Base-by-base conservation (phyloP, 2,888 invertebrate genomes). In the Rhorus exstirpatorius region DNA sequence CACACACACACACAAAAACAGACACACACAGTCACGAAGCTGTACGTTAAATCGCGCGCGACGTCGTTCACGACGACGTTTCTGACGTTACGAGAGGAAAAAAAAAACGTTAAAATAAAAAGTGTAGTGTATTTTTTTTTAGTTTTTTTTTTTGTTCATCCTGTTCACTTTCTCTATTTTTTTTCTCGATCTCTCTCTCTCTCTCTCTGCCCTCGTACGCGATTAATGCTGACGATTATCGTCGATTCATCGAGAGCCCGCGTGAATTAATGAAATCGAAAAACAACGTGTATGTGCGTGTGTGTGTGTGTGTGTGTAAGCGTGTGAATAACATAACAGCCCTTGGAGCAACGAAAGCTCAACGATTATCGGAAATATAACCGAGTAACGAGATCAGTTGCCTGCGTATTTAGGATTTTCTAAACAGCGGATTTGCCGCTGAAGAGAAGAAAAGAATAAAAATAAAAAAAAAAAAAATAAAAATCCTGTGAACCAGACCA, bases 11-110 rank as follows among this genome's bases (percentile, higher is more conserved):
- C n/a, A n/a, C n/a, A n/a, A n/a, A n/a, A n/a, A n/a, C n/a, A n/a
- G n/a, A n/a, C n/a, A n/a, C n/a, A n/a, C n/a, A n/a, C n/a, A n/a
- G n/a, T n/a, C 4, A 21, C n/a, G 10, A 3, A 17, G 26, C n/a
- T 31, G 41, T 44, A 17, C 41, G 58, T 71, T 58, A n/a, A 71
- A 71, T 44, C 79, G 74, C 79, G 79, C 75, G 75, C 74, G 74
- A 41, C 79, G 60, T 41, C 67, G 44, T 70, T 68, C 46, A 21
- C 76, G 49, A 35, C 65, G 17, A 53, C 53, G 61, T 53, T 60
- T 41, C 24, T 51, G 19, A 19, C 61, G 17, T 2, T 31, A 17
- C 21, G 24, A n/a, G 17, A n/a, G 38, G 38, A 63, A 31, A 70
- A 24, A 49, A 53, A 38, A 12, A 49, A 46, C 24, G 17, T 38